Base-by-base conservation (phyloP, 2,888 invertebrate species). In the Polyommatus iphigenia region DNA sequence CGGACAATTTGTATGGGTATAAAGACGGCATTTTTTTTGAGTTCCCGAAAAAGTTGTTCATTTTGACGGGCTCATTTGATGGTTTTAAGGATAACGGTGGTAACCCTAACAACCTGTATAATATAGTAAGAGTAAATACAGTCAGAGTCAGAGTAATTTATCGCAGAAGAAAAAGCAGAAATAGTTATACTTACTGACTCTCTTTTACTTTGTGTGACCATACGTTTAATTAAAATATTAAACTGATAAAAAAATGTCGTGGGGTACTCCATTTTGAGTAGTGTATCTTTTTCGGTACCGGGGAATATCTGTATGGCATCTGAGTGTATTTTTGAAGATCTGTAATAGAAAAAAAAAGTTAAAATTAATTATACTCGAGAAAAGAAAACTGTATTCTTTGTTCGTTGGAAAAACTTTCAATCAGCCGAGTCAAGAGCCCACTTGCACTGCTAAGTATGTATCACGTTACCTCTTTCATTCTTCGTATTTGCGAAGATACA, bases 231-330 rank as follows among this genome's bases (percentile, higher is more conserved):
- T 46, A 96, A 85, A 78, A 96, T 93, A 1, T 84, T 71, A 82
- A 95, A 95, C 83, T 96, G 96, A 7, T 87, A 89, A 80, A 91
- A 87, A 83, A 95, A 95, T 1, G 95, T 91, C 0, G 95, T 94
- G 0, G 96, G 92, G 81, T 95, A 95, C 80, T 92, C 90, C 87
- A 94, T 89, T 79, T 91, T 92, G 76, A 86, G 88, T 75, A 88
- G 85, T 77, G 90, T 89, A 78, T 93, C 93, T 82, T 92, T 94
- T 24, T 89, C 90, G 87, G 81, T 94, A 92, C 79, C 92, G 92
- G 6, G 88, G 79, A 91, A 94, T 83, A 93, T 93, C 80, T 89
- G 87, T 80, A 91, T 92, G 76, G 91, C 88, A 81, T 94, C 93
- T 7, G 93, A 93, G 80, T 91, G 92, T 36, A 94, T 84, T 1